Evolutionary conservation across 2,888 invertebrate species (phyloP), one percentile per base, ranked within the genome.

Genomic region (Alviniconcha strummeri): DNA sequence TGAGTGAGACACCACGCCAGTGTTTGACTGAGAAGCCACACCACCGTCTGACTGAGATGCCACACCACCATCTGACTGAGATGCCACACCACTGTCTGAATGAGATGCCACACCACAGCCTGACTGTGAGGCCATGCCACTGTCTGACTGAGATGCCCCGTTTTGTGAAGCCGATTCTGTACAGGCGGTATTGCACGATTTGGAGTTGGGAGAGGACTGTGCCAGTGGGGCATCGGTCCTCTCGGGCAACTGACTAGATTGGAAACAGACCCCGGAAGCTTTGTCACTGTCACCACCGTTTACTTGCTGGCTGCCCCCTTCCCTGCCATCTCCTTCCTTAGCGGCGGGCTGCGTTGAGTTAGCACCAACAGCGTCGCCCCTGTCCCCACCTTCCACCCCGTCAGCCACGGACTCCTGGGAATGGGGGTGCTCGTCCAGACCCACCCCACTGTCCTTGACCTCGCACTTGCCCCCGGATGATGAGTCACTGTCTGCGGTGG

Each of bases 361-460:
- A 56, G 56, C 82, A 64, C 55, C 75, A 52, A n/a, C 64, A 64
- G 15, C 57, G 7, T 60, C 57, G 11, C 2, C 77, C 77, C 52
- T 60, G 11, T 57, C 78, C 82, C 9, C 52, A n/a, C 17, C 69
- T n/a, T 71, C 82, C 54, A n/a, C 67, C 82, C 71, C 84, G 17
- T 60, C 52, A 36, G 8, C 56, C 6, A 57, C 82, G n/a, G 55
- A 75, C 54, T 72, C 77, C 57, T 82, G 82, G 19, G 79, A 77
- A 54, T 82, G 80, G 11, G 82, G 82, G 76, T 86, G 86, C 54
- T 89, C 88, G 84, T 90, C 89, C 36, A 90, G 78, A 69, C 86
- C 89, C 60, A 90, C 89, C 77, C 91, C 90, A 83, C 90, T 91
- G 83, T 90, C 90, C 83, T 89, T 89, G 79, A 89, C 88, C 9